These are phyloP conservation scores for Toxostoma redivivum DNA, from an alignment of 2,113 vertebrate genomes.

Conservation along the genomic window DNA sequence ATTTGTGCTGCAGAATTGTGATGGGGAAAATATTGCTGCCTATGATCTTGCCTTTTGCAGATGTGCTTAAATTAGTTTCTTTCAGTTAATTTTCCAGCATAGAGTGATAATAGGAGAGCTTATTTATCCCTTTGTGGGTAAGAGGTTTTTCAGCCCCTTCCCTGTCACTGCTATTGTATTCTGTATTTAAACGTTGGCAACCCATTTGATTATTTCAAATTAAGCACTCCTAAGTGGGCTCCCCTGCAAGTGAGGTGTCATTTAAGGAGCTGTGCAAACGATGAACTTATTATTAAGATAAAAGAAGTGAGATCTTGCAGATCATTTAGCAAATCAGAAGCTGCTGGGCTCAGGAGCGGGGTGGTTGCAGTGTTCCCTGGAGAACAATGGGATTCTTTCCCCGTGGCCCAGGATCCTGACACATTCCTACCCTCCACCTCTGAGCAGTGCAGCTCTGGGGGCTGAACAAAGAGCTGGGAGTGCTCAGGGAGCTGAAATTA, in stretches of 20 bases:
- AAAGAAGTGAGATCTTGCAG: background rate
- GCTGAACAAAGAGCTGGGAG: background rate
- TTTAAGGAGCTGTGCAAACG: background rate
- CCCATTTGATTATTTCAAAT: slow-evolving; percentile 26
- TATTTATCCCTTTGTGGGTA: background rate
- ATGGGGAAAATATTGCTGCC: rapidly evolving
- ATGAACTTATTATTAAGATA: background rate
- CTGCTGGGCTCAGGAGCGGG: background rate
- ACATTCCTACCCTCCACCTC: background rate
- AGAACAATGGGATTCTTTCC: background rate
- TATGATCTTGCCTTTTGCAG: background rate
- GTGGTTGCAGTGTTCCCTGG: background rate
- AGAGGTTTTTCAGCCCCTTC: background rate
- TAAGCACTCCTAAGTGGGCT: background rate
- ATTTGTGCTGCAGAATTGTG: background rate
- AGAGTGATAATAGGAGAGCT: background rate
- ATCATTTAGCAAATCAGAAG: background rate
- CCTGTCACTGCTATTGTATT: background rate
- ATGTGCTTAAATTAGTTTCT: background rate
- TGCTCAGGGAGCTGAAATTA: background rate
- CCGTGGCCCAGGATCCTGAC: background rate
- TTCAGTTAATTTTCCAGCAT: rapidly evolving
- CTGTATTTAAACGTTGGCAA: background rate
- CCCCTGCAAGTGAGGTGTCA: slow-evolving; percentile 32
- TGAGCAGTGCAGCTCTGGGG: background rate